Percentiles rank a stretch among this genome's conserved stretches.
Evolutionary conservation across 92 coral and sea anemone species (phyloP).

Genomic region (Paramuricea clavata): DNA sequence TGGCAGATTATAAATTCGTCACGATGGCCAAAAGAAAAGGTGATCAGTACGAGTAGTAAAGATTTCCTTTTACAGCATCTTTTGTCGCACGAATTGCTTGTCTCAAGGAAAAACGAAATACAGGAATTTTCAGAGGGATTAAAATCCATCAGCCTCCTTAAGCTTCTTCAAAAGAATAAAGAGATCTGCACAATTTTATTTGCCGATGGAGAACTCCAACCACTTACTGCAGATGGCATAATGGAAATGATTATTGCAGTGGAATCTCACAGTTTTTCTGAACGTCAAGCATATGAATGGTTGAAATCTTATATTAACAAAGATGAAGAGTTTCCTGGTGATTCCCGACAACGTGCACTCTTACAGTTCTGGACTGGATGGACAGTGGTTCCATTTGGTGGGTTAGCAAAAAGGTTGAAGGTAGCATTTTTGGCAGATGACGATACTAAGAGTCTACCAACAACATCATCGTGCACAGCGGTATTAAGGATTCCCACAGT

Average conservation of each 20-base stretch:
- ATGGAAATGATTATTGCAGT: slow-evolving; percentile 18
- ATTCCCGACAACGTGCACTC: slow-evolving; percentile 51
- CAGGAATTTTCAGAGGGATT: slow-evolving; percentile 60
- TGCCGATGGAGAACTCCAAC: background rate
- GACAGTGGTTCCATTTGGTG: slow-evolving; percentile 54
- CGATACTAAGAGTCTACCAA: slow-evolving; percentile 47
- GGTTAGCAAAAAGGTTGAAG: slow-evolving; percentile 29
- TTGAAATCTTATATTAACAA: too few species aligned
- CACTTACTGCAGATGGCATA: background rate
- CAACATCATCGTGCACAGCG: slow-evolving; percentile 46
- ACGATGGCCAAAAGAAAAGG: slow-evolving; percentile 57
- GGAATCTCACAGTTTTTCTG: slow-evolving; percentile 46
- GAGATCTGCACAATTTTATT: slow-evolving; percentile 6
- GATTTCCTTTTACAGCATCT: slow-evolving; percentile 23
- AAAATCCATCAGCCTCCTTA: slow-evolving; percentile 46
- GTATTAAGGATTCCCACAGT: slow-evolving; percentile 55
- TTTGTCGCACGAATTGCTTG: slow-evolving; percentile 42
- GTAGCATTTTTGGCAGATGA: slow-evolving; percentile 41
- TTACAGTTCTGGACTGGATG: slow-evolving; percentile 58
- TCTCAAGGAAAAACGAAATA: slow-evolving; percentile 56
- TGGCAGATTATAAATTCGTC: slow-evolving; percentile 44
- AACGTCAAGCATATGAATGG: slow-evolving; percentile 52
- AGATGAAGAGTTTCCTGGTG: slow-evolving; percentile 31
- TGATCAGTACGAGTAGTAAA: background rate
- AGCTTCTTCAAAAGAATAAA: background rate